Base-by-base conservation (phyloP, 2,888 invertebrate genomes). In the Apeira syringaria region DNA sequence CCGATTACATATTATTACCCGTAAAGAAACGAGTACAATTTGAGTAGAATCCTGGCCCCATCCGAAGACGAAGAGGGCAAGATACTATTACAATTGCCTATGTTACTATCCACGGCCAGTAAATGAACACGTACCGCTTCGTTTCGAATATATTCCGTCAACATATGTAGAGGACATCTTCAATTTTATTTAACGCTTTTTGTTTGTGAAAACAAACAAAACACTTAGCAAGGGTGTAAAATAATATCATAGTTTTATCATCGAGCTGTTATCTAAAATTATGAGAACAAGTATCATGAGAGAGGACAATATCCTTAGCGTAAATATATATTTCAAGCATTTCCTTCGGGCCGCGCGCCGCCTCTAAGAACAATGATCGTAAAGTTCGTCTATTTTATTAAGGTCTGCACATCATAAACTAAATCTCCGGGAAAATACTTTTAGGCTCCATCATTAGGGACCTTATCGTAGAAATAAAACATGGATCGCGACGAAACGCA, bases 401-500 rank as follows among this genome's bases (percentile, higher is more conserved):
- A 53, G 56, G 56, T 53, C 49, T 46, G 47, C 33, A 47, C 47
- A 42, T 47, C 47, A 51, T 56, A 56, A 56, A 56, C 51, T 56
- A 56, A 56, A 56, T 51, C 49, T 53, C 32, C 45, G 33, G 39
- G 43, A 53, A 52, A 56, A 56, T 56, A 51, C 53, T 56, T 55
- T 50, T 53, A 46, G 45, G 35, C 47, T 42, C 38, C 47, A 53
- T 56, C 53, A 56, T 56, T 51, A 56, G 48, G 40, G 29, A 25
- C 15, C 53, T 53, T 56, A 51, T 53, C 53, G 45, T 30, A 26
- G 38, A 36, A 53, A 56, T 56, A 53, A 56, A 56, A 52, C 46
- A 47, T 26, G 47, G 43, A 46, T 51, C 49, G 45, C 32, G 45
- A 51, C 30, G 48, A 39, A 41, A 50, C 33, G 43, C 10, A 15